These are phyloP conservation scores for Chydorus sphaericus DNA, from an alignment of 2,888 invertebrate genomes.

Conservation along the genomic window DNA sequence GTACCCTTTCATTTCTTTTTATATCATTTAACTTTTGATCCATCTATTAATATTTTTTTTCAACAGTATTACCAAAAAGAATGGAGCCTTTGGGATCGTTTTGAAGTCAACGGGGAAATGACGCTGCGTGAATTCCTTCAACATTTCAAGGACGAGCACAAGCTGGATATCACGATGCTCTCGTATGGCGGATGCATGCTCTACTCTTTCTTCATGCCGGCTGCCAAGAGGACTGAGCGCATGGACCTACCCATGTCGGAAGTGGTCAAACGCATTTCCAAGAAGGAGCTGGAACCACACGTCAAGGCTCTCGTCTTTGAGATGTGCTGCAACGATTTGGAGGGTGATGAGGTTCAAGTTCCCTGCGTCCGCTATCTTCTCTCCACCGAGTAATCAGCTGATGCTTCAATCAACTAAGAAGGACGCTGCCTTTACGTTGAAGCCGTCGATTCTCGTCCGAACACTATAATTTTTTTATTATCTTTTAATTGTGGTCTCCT, in stretches of 20 bases:
- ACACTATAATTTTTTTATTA: no score
- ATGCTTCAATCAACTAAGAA: no score
- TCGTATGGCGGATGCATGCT: slow-evolving; percentile 98
- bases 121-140: slow-evolving; percentile 82
- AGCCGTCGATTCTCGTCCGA: no score
- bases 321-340: slow-evolving; percentile 84
- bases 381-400: slow-evolving; percentile 32
- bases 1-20: no score
- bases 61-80: slow-evolving; percentile 64
- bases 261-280: slow-evolving; percentile 67
- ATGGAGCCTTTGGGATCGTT: slow-evolving; percentile 97
- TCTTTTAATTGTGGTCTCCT: no score
- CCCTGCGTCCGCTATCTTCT: slow-evolving; percentile 91
- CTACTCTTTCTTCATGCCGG: slow-evolving; percentile 96
- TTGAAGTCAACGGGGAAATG: slow-evolving; percentile 73
- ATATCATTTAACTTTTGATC: no score
- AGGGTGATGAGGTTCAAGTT: slow-evolving; percentile 93
- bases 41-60: no score
- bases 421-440: no score
- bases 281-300: slow-evolving; percentile 79
- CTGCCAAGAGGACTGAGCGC: slow-evolving; percentile 72
- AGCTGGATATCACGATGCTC: slow-evolving; percentile 92
- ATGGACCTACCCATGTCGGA: slow-evolving; percentile 47
- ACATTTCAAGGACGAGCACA: slow-evolving; percentile 76
- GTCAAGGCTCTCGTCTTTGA: slow-evolving; percentile 91